Evolutionary conservation across 2,113 vertebrate genomes (phyloP).

Genomic region (Helogale parvula): DNA sequence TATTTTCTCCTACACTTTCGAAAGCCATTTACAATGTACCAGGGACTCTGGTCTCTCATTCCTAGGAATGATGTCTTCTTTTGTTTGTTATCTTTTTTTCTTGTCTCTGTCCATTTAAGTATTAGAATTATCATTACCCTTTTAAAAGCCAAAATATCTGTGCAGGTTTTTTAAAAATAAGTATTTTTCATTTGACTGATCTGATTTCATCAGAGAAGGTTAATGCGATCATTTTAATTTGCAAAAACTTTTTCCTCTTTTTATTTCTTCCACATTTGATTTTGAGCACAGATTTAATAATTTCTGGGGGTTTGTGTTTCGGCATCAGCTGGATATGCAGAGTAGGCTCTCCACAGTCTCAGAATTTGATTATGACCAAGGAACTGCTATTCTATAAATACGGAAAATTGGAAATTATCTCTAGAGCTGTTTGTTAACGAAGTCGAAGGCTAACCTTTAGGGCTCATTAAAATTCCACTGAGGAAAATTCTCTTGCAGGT

Average conservation of each 20-base stretch:
- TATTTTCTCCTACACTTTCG: background rate
- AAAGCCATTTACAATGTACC: background rate
- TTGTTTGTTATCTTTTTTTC: slow-evolving; percentile 40
- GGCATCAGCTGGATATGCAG: slow-evolving; percentile 49
- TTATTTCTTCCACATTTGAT: slow-evolving; percentile 57
- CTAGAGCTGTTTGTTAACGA: slow-evolving; percentile 71
- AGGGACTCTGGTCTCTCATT: background rate
- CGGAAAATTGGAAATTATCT: slow-evolving; percentile 59
- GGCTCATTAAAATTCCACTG: slow-evolving; percentile 74
- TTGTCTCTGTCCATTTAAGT: slow-evolving; percentile 40
- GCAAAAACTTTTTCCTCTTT: slow-evolving; percentile 64
- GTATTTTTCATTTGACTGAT: slow-evolving; percentile 73
- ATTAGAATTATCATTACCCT: slow-evolving; percentile 29
- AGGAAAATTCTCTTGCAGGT: background rate
- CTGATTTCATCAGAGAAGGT: slow-evolving; percentile 64
- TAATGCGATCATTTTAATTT: slow-evolving; percentile 73
- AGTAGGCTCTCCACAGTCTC: slow-evolving; percentile 19
- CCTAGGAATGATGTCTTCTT: background rate
- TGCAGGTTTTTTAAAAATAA: slow-evolving; percentile 48
- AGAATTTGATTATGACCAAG: slow-evolving; percentile 33
- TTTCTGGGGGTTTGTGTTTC: slow-evolving; percentile 55
- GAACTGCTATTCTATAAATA: slow-evolving; percentile 29
- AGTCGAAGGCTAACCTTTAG: slow-evolving; percentile 78
- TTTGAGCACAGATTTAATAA: slow-evolving; percentile 19
- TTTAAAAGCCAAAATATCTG: slow-evolving; percentile 61